phyloP scores from a whole-genome alignment of 2,113 vertebrate species.

The Porphyrio hochstetteri region DNA sequence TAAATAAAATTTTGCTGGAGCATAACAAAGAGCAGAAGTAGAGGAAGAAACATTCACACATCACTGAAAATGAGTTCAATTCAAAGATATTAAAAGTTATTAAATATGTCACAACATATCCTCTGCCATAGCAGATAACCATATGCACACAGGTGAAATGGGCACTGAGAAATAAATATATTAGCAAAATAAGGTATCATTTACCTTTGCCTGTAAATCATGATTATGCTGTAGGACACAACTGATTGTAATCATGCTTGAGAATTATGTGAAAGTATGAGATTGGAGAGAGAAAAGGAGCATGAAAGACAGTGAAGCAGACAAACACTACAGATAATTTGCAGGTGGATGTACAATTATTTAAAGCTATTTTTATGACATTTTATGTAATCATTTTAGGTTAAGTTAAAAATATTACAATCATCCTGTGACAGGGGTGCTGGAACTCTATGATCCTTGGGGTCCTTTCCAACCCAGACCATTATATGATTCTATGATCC shows the following conservation, averaged over 20 bases:
- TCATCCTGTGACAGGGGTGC: too few relatives aligned
- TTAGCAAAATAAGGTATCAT: background rate
- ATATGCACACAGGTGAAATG: accelerated
- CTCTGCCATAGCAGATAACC: background rate
- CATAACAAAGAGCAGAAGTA: background rate
- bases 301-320: background rate
- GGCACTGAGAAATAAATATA: background rate
- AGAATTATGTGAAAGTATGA: background rate
- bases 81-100: background rate
- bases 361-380: background rate
- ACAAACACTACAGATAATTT: background rate
- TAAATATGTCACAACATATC: background rate
- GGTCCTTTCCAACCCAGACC: too few relatives aligned
- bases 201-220: background rate
- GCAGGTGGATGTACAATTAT: background rate
- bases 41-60: background rate
- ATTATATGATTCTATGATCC: background rate
- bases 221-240: background rate
- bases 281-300: background rate
- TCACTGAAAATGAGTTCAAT: background rate
- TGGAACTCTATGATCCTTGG: too few relatives aligned
- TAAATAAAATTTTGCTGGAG: background rate
- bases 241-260: background rate
- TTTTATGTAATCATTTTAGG: background rate
- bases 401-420: background rate